These are phyloP conservation scores for Lutraria lutraria DNA, from an alignment of 2,888 invertebrate genomes.

Conservation along the genomic window DNA sequence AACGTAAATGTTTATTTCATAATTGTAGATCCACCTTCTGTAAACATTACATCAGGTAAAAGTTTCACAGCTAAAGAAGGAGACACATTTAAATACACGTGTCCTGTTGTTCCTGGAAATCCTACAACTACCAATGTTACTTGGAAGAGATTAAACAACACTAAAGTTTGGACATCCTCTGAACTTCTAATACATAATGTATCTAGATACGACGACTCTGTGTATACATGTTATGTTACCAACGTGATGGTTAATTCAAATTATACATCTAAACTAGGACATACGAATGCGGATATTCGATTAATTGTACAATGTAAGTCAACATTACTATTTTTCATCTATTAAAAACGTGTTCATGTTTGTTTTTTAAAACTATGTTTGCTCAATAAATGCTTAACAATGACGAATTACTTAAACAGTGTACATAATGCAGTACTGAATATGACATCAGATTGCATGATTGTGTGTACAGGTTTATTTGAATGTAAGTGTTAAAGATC, in stretches of 20 bases:
- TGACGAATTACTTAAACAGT: too few species aligned
- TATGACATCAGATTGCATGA: too few species aligned
- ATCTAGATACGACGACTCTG: not conserved
- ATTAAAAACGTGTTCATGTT: not conserved
- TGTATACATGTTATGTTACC: slow-evolving; percentile 4
- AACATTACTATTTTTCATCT: not conserved
- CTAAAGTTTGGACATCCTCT: not conserved
- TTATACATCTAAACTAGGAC: not conserved
- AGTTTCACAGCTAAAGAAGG: not conserved
- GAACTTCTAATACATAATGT: not conserved
- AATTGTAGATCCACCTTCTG: not conserved
- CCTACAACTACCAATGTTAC: not conserved
- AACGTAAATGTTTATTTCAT: not conserved
- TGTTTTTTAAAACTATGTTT: too few species aligned
- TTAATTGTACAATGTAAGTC: not conserved
- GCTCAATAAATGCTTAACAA: too few species aligned
- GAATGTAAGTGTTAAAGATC: too few species aligned
- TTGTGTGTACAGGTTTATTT: too few species aligned
- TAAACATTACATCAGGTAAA: not conserved
- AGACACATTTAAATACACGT: not conserved
- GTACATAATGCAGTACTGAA: too few species aligned
- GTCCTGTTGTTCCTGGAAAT: not conserved
- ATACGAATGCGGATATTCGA: not conserved
- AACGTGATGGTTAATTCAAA: not conserved
- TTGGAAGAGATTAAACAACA: not conserved